Evolutionary conservation across 2,113 vertebrate species (phyloP).

Genomic region (Cheirogaleus medius): DNA sequence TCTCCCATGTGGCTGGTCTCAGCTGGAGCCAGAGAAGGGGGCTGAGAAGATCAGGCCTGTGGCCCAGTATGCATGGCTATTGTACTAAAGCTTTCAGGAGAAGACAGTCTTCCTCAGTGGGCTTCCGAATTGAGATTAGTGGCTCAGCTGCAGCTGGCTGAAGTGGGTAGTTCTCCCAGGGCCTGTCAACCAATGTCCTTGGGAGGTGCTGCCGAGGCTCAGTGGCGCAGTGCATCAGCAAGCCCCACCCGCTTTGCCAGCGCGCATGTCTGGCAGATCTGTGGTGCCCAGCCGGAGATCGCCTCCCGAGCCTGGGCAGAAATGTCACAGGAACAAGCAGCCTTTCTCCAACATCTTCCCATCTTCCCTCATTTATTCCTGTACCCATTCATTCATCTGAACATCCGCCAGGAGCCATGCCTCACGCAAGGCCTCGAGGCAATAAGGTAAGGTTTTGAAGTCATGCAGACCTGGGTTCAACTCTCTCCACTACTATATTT

Average conservation of each 20-base stretch:
- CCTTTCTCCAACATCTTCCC: background rate
- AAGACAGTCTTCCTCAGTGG: background rate
- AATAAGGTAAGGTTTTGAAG: background rate
- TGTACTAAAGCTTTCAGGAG: background rate
- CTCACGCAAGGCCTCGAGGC: background rate
- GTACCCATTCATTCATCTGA: background rate
- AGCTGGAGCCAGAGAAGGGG: background rate
- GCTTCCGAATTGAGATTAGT: background rate
- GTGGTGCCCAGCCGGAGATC: background rate
- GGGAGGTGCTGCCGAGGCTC: background rate
- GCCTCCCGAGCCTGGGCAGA: background rate
- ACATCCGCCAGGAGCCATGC: background rate
- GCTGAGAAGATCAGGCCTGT: background rate
- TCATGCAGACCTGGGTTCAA: background rate
- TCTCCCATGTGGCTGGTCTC: background rate
- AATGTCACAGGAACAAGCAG: background rate
- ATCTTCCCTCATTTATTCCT: background rate
- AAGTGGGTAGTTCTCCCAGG: background rate
- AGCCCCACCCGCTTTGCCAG: background rate
- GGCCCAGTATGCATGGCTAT: background rate
- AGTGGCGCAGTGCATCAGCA: background rate
- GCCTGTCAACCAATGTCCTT: background rate
- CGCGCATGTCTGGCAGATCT: fast-evolving
- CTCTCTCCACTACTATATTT: background rate
- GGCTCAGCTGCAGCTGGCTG: background rate